Base-by-base conservation (phyloP, 2,888 invertebrate genomes). In the Dendrolimus houi region DNA sequence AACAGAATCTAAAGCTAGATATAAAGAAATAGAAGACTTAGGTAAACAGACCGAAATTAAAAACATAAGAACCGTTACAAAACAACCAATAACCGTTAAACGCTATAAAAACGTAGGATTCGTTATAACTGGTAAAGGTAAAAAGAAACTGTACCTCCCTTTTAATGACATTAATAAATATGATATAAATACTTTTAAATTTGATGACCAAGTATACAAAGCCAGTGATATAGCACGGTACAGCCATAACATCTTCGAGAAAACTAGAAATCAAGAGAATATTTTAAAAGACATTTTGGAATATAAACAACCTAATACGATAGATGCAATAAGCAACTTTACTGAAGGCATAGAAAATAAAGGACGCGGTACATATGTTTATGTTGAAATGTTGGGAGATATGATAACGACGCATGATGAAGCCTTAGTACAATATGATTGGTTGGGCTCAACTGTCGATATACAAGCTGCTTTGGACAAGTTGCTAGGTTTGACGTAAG, bases 361-460 rank as follows among this genome's bases (percentile, higher is more conserved):
- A 9, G n/a, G n/a, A 6, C 56, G 65, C 2, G 61, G 66, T 53
- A 17, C 82, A 1, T 58, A 71, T 1, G 59, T 66, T 0, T 73
- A 74, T 58, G 41, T 75, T 7, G 62, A 61, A 14, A 82, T 81
- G 0, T 59, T 88, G 3, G 69, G 62, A n/a, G 79, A 86, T 62
- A 71, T 84, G 72, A 62, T 87, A 10, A 52, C 64, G 0, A 59
- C 60, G 14, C 65, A 82, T 10, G 73, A 70, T 42, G 67, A 65
- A 10, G 74, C 66, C 0, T 65, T 88, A 2, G 56, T 62, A 0
- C 64, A 77, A 42, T 89, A 83, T 52, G 75, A 83, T 61, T 89
- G 88, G 88, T 60, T 88, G 6, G 66, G 70, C 1, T 77, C 81
- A 0, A 71, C 86, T 0, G 82, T 88, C 0, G 78, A 85, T 42